phyloP scores from a whole-genome alignment of 2,888 invertebrate genomes.

The Lasioglossum calceatum region DNA sequence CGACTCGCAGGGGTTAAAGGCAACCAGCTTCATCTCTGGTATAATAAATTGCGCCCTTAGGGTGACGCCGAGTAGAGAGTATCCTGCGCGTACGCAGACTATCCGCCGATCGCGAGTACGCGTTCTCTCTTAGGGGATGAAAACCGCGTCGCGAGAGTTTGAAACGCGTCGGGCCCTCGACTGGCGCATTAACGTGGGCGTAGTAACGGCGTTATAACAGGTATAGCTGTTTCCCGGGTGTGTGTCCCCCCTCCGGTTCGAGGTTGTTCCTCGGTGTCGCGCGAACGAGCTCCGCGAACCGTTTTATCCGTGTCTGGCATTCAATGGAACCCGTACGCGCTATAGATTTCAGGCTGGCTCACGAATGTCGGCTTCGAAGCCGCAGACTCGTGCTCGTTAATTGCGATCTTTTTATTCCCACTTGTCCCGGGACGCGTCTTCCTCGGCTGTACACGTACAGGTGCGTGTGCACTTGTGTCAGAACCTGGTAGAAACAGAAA shows the following conservation, averaged over 20 bases:
- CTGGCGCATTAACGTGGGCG: conserved; percentile 43
- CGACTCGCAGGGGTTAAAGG: background rate
- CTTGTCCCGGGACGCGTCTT: conserved; percentile 46
- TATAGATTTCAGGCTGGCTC: conserved; percentile 52
- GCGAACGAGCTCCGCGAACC: conserved; percentile 29
- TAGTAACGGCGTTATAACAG: conserved; percentile 55
- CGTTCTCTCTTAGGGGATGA: background rate
- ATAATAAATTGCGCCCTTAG: conserved; percentile 60
- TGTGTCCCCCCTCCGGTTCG: conserved; percentile 3
- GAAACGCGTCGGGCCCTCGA: background rate
- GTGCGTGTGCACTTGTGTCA: background rate
- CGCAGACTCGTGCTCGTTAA: conserved; percentile 66
- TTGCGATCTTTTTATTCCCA: conserved; percentile 68
- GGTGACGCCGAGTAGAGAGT: conserved; percentile 10
- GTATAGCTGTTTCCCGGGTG: conserved; percentile 26
- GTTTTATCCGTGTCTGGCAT: conserved; percentile 38
- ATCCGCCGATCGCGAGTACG: background rate
- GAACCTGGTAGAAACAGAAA: background rate
- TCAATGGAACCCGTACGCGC: conserved; percentile 45
- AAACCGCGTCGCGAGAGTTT: background rate
- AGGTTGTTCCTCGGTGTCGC: conserved; percentile 23
- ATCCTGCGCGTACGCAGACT: background rate
- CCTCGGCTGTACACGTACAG: background rate
- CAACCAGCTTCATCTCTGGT: conserved; percentile 42
- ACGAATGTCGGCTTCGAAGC: conserved; percentile 43